Evolutionary conservation across 1,140 invertebrate species (phyloP).

Genomic region (Tetranychus cinnabarinus): DNA sequence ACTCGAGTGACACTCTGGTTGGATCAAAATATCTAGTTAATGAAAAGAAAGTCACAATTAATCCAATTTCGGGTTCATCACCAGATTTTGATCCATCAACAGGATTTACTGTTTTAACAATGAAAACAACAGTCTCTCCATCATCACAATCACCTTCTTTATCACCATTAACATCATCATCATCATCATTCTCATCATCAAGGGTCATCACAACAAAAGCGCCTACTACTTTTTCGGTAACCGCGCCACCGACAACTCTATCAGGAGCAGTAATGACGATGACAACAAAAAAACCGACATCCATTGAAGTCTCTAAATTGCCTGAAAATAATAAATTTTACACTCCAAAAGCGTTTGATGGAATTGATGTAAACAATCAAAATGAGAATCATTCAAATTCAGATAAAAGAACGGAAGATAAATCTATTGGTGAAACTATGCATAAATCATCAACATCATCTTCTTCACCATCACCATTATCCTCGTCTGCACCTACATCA

Average conservation of each 20-base stretch:
- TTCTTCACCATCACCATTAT: too few relatives aligned
- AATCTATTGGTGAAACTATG: too few relatives aligned
- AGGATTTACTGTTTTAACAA: not conserved
- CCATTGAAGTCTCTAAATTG: not conserved
- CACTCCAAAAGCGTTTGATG: not conserved
- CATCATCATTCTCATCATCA: not conserved
- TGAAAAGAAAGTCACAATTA: too few relatives aligned
- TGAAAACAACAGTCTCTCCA: not conserved
- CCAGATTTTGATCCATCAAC: not conserved
- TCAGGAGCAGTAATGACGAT: not conserved
- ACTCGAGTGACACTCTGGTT: not conserved
- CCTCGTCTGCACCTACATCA: too few relatives aligned
- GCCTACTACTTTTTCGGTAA: not conserved
- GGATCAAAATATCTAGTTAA: not conserved
- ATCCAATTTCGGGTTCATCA: too few relatives aligned
- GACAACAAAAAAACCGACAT: not conserved
- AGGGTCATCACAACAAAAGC: not conserved
- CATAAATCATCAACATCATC: too few relatives aligned
- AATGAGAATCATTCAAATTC: not conserved
- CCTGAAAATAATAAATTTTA: not conserved
- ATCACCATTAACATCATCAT: not conserved
- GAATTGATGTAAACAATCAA: not conserved
- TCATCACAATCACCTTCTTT: not conserved
- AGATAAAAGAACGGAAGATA: too few relatives aligned
- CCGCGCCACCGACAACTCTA: not conserved